Percentiles rank a stretch among this genome's conserved stretches.
Conservation (phyloP, 2,888 invertebrate species). For the Scaptomyza tumidula region DNA sequence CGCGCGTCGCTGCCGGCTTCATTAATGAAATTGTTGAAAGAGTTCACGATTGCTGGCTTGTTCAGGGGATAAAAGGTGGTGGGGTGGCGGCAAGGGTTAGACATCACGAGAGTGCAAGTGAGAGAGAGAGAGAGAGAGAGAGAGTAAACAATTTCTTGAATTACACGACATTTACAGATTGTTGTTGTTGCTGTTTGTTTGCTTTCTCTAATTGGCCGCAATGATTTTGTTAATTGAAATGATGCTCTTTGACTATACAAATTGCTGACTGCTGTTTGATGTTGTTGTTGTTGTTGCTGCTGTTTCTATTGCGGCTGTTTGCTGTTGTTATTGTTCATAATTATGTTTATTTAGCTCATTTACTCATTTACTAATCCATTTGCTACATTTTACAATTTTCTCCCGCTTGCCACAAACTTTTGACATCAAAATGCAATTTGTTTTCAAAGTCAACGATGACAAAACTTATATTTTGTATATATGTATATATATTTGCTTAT, state of each 20-base stretch:
- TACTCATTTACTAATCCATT: slow-evolving; percentile 43
- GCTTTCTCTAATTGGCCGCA: slow-evolving; percentile 70
- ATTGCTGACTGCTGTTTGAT: slow-evolving; percentile 22
- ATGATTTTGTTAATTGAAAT: slow-evolving; percentile 67
- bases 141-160: slow-evolving; percentile 35
- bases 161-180: slow-evolving; percentile 28
- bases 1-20: slow-evolving; percentile 13
- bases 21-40: slow-evolving; percentile 44
- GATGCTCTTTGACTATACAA: slow-evolving; percentile 43
- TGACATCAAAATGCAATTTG: slow-evolving; percentile 26
- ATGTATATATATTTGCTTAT: not conserved
- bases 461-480: not conserved
- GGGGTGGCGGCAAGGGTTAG: not conserved
- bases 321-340: slow-evolving; percentile 25
- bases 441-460: slow-evolving; percentile 13
- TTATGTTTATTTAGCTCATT: slow-evolving; percentile 51
- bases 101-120: not conserved
- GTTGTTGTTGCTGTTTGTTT: slow-evolving; percentile 37
- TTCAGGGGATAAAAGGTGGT: not conserved
- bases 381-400: slow-evolving; percentile 28
- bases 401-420: slow-evolving; percentile 13
- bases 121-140: slow-evolving; percentile 8
- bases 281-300: not conserved
- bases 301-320: slow-evolving; percentile 11
- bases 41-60: slow-evolving; percentile 30